Evolutionary conservation across 2,113 vertebrate species (phyloP).

Genomic region (Actenoides hombroni): DNA sequence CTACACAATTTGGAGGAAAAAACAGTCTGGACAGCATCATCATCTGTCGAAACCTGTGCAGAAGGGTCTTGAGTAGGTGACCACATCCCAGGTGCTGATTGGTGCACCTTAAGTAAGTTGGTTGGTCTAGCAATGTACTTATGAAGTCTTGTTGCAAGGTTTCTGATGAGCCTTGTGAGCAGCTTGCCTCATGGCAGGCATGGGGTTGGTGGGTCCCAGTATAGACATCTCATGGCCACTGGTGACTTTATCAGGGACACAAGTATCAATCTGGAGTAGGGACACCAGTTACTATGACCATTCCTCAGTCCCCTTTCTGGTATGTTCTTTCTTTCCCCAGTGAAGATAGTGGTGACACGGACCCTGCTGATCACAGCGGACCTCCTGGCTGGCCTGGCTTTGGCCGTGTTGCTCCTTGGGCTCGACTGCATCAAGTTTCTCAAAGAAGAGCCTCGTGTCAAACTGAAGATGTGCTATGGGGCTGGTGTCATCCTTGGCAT

Average conservation of each 20-base stretch:
- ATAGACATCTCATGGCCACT: not conserved
- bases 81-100: no score
- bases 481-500: slow-evolving; percentile 47
- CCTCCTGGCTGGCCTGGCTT: slow-evolving; percentile 68
- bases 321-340: not conserved
- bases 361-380: slow-evolving; percentile 71
- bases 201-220: not conserved
- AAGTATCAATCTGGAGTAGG: not conserved
- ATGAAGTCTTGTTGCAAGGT: not conserved
- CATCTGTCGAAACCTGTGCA: not conserved
- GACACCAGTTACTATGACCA: not conserved
- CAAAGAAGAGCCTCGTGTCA: slow-evolving; percentile 57
- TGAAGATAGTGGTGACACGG: slow-evolving; percentile 73
- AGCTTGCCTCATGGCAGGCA: not conserved
- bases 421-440: slow-evolving; percentile 70
- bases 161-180: not conserved
- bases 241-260: not conserved
- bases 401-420: slow-evolving; percentile 55
- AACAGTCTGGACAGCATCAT: not conserved
- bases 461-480: slow-evolving; percentile 64
- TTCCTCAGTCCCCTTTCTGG: not conserved
- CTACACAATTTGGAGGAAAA: not conserved
- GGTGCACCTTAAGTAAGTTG: not conserved
- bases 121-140: not conserved
- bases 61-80: not conserved